phyloP scores from a whole-genome alignment of 2,888 invertebrate species.

The Girardia tigrina region DNA sequence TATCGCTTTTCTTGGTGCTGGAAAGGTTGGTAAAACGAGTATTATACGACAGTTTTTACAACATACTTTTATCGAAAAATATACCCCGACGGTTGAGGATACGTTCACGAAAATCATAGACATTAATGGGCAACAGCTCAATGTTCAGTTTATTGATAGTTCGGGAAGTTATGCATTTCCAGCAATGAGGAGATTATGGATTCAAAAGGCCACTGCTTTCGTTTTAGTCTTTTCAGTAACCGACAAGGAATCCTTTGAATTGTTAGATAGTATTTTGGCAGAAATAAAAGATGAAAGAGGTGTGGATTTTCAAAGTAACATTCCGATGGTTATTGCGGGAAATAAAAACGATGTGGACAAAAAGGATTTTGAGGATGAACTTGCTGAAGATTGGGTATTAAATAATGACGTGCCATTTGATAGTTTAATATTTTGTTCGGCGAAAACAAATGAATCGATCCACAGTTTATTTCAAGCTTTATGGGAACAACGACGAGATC shows the following conservation, averaged over 20 bases:
- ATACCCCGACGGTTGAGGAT: conserved; percentile 35
- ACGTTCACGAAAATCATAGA: conserved; percentile 24
- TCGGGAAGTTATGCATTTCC: conserved; percentile 33
- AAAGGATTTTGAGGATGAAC: neutral
- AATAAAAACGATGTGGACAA: conserved; percentile 26
- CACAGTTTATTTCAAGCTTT: conserved; percentile 21
- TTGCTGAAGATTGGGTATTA: neutral
- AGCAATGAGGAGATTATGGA: conserved; percentile 35
- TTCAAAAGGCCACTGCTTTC: conserved; percentile 30
- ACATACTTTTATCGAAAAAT: neutral
- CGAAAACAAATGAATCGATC: conserved; percentile 16
- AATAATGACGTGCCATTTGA: neutral
- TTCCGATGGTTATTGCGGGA: conserved; percentile 28
- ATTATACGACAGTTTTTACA: conserved; percentile 32
- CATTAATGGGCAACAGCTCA: neutral
- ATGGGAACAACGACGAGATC: conserved; percentile 25
- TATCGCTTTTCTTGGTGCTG: conserved; percentile 31
- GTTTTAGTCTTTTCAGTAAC: conserved; percentile 34
- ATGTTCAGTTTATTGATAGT: conserved; percentile 35
- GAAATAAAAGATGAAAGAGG: conserved; percentile 18
- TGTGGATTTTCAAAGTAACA: neutral
- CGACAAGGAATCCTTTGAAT: conserved; percentile 28
- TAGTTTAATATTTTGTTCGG: conserved; percentile 8
- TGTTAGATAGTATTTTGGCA: neutral
- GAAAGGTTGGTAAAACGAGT: conserved; percentile 34